Evolutionary conservation across 2,113 vertebrate genomes (phyloP).

Genomic region (Nothoprocta pentlandii): DNA sequence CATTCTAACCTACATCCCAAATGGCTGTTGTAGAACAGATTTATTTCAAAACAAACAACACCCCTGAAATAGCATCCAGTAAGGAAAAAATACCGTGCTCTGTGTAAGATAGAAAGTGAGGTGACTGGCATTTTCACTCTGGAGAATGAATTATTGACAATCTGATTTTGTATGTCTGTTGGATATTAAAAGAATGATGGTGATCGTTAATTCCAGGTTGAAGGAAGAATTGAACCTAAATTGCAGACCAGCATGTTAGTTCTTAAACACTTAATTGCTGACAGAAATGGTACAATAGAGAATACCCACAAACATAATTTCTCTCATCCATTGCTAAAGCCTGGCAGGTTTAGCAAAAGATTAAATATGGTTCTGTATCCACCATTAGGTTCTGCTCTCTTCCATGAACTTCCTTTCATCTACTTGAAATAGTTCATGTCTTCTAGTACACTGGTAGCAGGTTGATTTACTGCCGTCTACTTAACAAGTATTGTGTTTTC

Average conservation of each 20-base stretch:
- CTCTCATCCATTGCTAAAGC: not conserved
- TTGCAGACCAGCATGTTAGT: rapidly evolving
- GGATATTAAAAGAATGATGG: not conserved
- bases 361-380: not conserved
- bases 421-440: not conserved
- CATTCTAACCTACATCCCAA: not conserved
- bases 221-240: not conserved
- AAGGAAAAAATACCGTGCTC: not conserved
- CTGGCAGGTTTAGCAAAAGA: not conserved
- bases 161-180: not conserved
- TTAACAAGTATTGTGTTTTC: not conserved
- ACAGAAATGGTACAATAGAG: not conserved
- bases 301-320: not conserved
- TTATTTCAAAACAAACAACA: not conserved
- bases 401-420: not conserved
- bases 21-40: not conserved
- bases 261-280: not conserved
- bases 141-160: not conserved
- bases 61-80: not conserved
- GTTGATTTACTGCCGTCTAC: not conserved
- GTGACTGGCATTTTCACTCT: not conserved
- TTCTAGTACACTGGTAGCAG: not conserved
- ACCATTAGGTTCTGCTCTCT: not conserved
- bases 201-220: not conserved
- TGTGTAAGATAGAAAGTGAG: not conserved